These are phyloP conservation scores for Etia nguti DNA, from an alignment of 2,113 vertebrate genomes.

Conservation along the genomic window DNA sequence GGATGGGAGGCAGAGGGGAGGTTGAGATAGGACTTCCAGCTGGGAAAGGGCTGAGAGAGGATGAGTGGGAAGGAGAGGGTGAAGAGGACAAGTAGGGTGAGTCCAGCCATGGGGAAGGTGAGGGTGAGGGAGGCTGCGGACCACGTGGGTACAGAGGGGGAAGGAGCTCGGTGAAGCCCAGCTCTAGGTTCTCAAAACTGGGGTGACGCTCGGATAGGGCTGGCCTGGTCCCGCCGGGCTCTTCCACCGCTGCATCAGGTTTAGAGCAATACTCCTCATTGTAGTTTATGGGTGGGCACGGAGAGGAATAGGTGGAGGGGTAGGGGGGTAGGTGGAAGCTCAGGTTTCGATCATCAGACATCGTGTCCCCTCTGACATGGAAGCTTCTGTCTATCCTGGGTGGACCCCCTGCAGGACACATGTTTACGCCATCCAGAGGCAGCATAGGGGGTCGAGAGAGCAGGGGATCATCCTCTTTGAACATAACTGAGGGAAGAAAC, in stretches of 20 bases:
- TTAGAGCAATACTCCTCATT: conserved; percentile 70
- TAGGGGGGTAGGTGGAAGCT: conserved; percentile 67
- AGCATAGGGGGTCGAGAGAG: conserved; percentile 58
- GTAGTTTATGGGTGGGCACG: conserved; percentile 54
- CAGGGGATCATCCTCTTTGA: conserved; percentile 73
- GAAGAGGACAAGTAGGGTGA: conserved; percentile 78
- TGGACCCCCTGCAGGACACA: conserved; percentile 36
- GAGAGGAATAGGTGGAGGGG: conserved; percentile 62
- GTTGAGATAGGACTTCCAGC: conserved; percentile 71
- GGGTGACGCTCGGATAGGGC: conserved; percentile 63
- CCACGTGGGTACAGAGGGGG: conserved; percentile 68
- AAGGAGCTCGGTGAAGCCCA: conserved; percentile 78
- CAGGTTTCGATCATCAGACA: conserved; percentile 52
- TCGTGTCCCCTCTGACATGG: conserved; percentile 27
- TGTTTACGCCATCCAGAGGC: conserved; percentile 52
- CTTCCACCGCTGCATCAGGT: conserved; percentile 49
- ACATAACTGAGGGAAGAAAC: conserved; percentile 60
- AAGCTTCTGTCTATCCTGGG: conserved; percentile 35
- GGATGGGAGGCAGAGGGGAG: conserved; percentile 70
- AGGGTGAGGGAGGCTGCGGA: conserved; percentile 65
- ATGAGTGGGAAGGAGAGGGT: conserved; percentile 77
- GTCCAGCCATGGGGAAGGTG: conserved; percentile 74
- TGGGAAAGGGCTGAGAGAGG: conserved; percentile 73
- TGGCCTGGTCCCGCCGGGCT: conserved; percentile 45
- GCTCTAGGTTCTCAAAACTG: conserved; percentile 75